Conservation (phyloP, 1,140 invertebrate species). For the Trichonephila clavipes region DNA sequence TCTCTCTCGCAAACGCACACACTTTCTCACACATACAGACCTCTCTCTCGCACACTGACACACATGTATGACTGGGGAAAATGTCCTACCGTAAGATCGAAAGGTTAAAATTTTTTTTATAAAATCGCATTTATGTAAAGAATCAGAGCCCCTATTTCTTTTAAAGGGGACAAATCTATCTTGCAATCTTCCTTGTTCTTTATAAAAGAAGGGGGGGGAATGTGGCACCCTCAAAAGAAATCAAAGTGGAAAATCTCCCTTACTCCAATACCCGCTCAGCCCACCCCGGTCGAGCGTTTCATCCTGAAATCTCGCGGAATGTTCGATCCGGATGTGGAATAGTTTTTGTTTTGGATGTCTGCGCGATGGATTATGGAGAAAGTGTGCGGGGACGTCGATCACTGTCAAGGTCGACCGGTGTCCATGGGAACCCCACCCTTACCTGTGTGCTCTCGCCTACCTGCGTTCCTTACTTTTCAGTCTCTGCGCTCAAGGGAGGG, state of each 20-base stretch:
- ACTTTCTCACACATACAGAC: too few species aligned
- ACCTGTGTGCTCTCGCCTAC: neutral
- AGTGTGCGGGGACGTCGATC: slow-evolving; percentile 16
- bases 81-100: too few species aligned
- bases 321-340: slow-evolving; percentile 57
- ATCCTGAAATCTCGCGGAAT: slow-evolving; percentile 10
- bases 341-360: slow-evolving; percentile 66
- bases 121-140: too few species aligned
- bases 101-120: too few species aligned
- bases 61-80: too few species aligned
- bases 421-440: slow-evolving; percentile 22
- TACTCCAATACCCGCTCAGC: neutral
- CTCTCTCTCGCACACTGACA: too few species aligned
- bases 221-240: neutral
- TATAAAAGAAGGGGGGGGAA: neutral
- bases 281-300: neutral
- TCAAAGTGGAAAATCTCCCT: neutral
- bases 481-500: too few species aligned
- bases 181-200: too few species aligned
- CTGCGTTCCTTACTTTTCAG: too few species aligned
- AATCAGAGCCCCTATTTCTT: too few species aligned
- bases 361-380: neutral
- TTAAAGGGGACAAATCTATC: too few species aligned
- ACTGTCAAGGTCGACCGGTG: slow-evolving; percentile 67
- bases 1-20: too few species aligned